Evolutionary conservation across 2,797 vertebrate genomes (phyloP).

Genomic region (Phataginus tricuspis): DNA sequence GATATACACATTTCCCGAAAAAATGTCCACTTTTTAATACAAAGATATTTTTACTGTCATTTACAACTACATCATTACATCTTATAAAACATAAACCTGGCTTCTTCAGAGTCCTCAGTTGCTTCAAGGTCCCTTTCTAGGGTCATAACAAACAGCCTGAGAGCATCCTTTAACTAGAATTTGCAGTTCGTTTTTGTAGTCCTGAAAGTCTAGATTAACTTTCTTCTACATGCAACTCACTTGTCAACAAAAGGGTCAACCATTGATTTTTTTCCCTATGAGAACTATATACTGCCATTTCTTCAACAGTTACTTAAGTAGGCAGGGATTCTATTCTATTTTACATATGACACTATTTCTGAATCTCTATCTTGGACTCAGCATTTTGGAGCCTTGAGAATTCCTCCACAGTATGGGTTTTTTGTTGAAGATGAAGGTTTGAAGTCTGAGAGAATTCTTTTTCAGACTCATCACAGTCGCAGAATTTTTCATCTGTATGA

Average conservation of each 20-base stretch:
- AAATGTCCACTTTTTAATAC: constrained; percentile 25
- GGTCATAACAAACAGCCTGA: background rate
- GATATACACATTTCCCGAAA: background rate
- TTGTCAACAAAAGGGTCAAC: background rate
- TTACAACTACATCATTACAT: constrained; percentile 2
- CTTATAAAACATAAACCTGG: background rate
- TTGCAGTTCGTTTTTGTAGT: constrained; percentile 15
- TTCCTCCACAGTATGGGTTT: constrained; percentile 14
- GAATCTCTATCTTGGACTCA: constrained; percentile 55
- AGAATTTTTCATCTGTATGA: constrained; percentile 71
- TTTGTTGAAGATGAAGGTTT: constrained; percentile 55
- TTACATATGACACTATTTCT: constrained; percentile 41
- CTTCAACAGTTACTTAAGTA: background rate
- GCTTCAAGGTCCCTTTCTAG: background rate
- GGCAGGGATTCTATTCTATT: background rate
- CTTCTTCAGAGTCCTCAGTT: background rate
- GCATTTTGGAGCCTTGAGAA: constrained; percentile 62
- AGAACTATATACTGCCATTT: background rate
- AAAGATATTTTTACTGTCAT: constrained; percentile 33
- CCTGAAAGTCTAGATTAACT: constrained; percentile 24
- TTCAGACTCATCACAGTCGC: constrained; percentile 62
- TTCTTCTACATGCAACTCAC: background rate
- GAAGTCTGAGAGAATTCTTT: constrained; percentile 47
- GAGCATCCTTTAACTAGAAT: constrained; percentile 11
- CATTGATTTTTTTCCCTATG: background rate